phyloP scores from a whole-genome alignment of 2,797 vertebrate genomes.

The Pteronotus mesoamericanus region DNA sequence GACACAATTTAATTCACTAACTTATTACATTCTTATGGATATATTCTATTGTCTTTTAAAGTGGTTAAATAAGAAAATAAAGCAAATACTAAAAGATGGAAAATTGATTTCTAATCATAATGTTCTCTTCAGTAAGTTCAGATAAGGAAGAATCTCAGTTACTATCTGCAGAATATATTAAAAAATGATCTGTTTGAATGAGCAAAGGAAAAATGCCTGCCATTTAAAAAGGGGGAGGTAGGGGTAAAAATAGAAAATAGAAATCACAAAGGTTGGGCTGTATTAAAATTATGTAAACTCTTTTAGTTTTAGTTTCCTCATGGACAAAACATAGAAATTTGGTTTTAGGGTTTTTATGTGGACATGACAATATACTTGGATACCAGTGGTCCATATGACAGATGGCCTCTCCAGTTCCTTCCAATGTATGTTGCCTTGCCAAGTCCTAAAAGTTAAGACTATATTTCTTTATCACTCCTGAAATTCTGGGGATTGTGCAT shows the following conservation, averaged over 20 bases:
- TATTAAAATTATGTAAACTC: background rate
- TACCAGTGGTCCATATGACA: background rate
- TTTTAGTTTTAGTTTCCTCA: background rate
- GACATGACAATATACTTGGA: background rate
- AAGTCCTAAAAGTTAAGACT: background rate
- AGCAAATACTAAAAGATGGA: background rate
- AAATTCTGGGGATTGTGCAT: background rate
- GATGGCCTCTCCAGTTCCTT: background rate
- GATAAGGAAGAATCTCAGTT: background rate
- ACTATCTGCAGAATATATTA: background rate
- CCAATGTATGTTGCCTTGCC: background rate
- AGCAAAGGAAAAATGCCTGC: background rate
- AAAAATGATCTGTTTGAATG: background rate
- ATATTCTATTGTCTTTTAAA: background rate
- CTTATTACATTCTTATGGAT: background rate
- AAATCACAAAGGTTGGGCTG: background rate
- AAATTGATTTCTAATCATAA: background rate
- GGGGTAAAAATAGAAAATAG: background rate
- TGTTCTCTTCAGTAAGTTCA: background rate
- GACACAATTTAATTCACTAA: background rate
- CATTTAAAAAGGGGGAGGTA: background rate
- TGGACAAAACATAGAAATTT: background rate
- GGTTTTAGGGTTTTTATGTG: background rate
- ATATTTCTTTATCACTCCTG: background rate
- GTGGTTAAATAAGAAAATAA: background rate